Evolutionary conservation across 2,113 vertebrate species (phyloP), one percentile per base, ranked within the genome.

Genomic region (Galbula dea): DNA sequence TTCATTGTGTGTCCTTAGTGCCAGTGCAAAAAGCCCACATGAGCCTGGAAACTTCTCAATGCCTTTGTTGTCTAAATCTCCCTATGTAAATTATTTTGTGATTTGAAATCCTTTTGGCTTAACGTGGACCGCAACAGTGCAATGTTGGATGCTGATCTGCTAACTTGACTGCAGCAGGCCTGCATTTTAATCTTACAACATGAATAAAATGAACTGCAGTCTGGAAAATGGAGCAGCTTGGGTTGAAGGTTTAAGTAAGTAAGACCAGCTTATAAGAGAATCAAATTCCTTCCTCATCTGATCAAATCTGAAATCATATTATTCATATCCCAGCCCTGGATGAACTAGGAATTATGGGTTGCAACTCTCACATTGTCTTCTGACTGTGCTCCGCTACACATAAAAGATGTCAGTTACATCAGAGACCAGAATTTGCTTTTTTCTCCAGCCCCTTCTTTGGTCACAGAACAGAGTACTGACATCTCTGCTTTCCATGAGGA

Each of bases 1-100:
- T 49, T 63, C 2, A 0, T 10, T 3, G 20, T 6, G 2, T 7
- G 18, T 27, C 11, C 18, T 45, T 18, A 48, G 12, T 24, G 13
- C 6, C 24, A 15, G 11, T 4, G 11, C 24, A 79, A 75, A 84
- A 79, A 29, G 3, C 4, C 68, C 19, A 27, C 1, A 2, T 5
- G 27, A 36, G 8, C 13, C 12, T 21, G 11, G 27, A 76, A 82
- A 66, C 9, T 18, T 49, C 8, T 5, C 37, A 36, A 36, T 0
- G 4, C 4, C 36, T 87, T 67, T 58, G 7, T 19, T 61, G 39
- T 43, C 15, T 8, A 24, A 51, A 5, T 17, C 4, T 36, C 20
- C 2, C 10, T 39, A 8, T 11, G 5, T 16, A 54, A 65, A 69
- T 46, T 68, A 61, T n/a, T 10, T 16, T 29, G 14, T 69, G 46